Conservation (phyloP, 2,113 vertebrate genomes). For the Sapajus apella region DNA sequence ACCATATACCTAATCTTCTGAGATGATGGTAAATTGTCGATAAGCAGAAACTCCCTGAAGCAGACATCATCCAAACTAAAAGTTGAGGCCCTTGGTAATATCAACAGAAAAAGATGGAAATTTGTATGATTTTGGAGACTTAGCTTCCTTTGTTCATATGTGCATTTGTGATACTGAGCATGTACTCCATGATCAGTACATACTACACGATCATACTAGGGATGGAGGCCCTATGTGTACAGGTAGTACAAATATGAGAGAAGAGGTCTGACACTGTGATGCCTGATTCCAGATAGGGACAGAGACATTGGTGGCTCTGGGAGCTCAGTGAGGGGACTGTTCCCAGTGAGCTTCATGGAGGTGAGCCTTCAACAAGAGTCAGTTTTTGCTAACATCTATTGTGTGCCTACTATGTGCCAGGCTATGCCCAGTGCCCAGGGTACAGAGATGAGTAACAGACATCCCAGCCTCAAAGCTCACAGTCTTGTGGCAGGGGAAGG, state of each 20-base stretch:
- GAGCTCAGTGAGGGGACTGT: not conserved
- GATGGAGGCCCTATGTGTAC: not conserved
- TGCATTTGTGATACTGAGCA: not conserved
- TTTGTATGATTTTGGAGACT: not conserved
- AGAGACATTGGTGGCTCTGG: not conserved
- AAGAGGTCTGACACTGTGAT: not conserved
- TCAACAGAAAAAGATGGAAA: not conserved
- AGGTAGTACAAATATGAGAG: fast-evolving
- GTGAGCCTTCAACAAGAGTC: not conserved
- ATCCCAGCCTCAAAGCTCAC: not conserved
- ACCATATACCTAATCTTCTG: not conserved
- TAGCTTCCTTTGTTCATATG: not conserved
- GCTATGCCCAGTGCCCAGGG: not conserved
- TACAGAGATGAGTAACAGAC: not conserved
- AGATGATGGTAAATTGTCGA: not conserved
- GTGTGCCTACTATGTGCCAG: not conserved
- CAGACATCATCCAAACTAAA: not conserved
- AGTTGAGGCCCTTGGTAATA: not conserved
- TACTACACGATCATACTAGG: fast-evolving
- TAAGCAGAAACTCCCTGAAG: not conserved
- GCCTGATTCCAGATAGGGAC: not conserved
- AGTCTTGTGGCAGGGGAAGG: not conserved
- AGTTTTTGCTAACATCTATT: not conserved
- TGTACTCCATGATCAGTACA: fast-evolving
- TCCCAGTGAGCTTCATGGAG: not conserved